Percentiles rank a stretch among this genome's conserved stretches.
phyloP scores from a whole-genome alignment of 2,888 invertebrate genomes.

The Germaria angustata region DNA sequence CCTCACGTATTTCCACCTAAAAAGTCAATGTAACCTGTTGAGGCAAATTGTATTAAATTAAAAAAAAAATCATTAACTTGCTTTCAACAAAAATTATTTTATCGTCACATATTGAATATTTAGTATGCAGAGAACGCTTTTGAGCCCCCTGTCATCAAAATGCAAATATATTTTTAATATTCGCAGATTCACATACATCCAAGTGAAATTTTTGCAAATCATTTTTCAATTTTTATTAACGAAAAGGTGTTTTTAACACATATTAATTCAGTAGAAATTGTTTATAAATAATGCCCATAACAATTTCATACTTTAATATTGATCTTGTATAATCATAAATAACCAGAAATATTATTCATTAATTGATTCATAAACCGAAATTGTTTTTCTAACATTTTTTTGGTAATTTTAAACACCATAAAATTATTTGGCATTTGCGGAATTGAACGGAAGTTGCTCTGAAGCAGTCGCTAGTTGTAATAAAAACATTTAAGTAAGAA shows the following conservation, averaged over 20 bases:
- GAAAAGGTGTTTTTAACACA: conserved; percentile 27
- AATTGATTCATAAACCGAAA: too few relatives aligned
- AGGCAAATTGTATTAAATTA: background rate
- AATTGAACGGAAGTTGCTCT: conserved; percentile 21
- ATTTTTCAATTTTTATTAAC: background rate
- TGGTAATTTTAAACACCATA: background rate
- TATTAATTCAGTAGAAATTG: background rate
- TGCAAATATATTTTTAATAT: conserved; percentile 14
- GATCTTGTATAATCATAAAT: background rate
- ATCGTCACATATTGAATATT: conserved; percentile 2
- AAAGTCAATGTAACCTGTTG: conserved; percentile 46
- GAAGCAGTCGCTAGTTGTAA: background rate
- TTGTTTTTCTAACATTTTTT: background rate
- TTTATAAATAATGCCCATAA: background rate
- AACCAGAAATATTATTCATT: background rate
- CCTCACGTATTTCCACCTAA: conserved; percentile 34
- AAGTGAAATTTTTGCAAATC: background rate
- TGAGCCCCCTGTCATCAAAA: conserved; percentile 18
- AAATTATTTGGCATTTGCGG: too few relatives aligned
- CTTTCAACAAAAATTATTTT: background rate
- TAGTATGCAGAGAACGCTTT: conserved; percentile 46
- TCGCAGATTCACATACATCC: background rate
- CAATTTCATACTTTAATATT: background rate
- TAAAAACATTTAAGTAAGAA: background rate
- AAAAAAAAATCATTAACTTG: background rate